Conservation (phyloP, 2,113 vertebrate genomes). For the Micromys minutus region DNA sequence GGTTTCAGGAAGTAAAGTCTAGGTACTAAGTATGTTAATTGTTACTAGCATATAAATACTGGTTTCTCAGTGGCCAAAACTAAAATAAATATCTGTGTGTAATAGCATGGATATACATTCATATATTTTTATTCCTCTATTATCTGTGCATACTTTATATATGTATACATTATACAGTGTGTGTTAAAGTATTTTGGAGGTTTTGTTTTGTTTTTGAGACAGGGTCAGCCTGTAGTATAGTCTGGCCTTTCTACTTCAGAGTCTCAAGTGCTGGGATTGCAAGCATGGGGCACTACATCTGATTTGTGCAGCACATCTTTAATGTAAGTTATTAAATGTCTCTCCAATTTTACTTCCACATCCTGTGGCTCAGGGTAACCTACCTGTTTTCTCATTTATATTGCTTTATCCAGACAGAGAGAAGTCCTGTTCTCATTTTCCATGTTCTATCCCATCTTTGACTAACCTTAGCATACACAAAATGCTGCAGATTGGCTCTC, state of each 20-base stretch:
- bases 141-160: background rate
- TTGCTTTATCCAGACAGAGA: background rate
- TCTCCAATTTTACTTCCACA: background rate
- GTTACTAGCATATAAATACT: background rate
- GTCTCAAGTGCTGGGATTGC: background rate
- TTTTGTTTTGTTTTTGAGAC: background rate
- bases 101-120: background rate
- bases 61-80: background rate
- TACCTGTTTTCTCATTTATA: constrained; percentile 14
- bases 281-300: background rate
- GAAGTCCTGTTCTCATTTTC: constrained; percentile 18
- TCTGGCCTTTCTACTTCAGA: background rate
- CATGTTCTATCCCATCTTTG: background rate
- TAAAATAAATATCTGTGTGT: constrained; percentile 14
- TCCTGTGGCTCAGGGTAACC: background rate
- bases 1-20: background rate
- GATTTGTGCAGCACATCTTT: background rate
- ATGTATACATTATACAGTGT: background rate
- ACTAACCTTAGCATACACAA: background rate
- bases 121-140: background rate
- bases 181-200: background rate
- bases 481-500: background rate
- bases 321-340: background rate
- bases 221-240: background rate
- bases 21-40: background rate